Conservation (phyloP, 2,113 vertebrate genomes). For the Oryzias melastigma region DNA sequence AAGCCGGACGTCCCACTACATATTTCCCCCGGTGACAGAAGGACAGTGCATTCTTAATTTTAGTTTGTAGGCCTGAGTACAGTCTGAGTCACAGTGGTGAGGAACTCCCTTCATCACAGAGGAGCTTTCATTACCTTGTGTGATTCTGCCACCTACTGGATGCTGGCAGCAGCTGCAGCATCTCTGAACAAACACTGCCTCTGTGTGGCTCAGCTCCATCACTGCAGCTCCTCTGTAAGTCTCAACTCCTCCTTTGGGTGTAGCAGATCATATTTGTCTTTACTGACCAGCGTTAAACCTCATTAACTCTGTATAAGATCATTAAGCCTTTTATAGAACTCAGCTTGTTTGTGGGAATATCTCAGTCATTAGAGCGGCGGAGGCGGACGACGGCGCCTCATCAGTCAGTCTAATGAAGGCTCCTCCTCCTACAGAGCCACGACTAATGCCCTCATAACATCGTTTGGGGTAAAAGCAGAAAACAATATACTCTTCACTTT, state of each 20-base stretch:
- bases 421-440: conserved; percentile 49
- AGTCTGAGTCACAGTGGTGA: too few relatives aligned
- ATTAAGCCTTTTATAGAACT: conserved; percentile 42
- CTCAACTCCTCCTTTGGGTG: conserved; percentile 16
- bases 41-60: conserved; percentile 36
- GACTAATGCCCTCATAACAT: conserved; percentile 40
- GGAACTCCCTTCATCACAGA: too few relatives aligned
- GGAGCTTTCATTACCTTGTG: background rate
- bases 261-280: conserved; percentile 18
- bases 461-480: conserved; percentile 37
- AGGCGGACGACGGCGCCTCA: conserved; percentile 29
- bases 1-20: conserved; percentile 35
- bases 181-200: conserved; percentile 21
- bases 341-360: conserved; percentile 18
- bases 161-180: background rate
- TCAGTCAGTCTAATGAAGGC: conserved; percentile 58
- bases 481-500: conserved; percentile 38
- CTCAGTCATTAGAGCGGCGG: conserved; percentile 20
- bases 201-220: conserved; percentile 29
- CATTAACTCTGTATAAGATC: conserved; percentile 58
- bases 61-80: background rate
- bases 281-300: conserved; percentile 44
- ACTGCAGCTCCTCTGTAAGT: conserved; percentile 3
- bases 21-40: conserved; percentile 40
- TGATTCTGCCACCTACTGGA: conserved; percentile 35